These are phyloP conservation scores for Larimichthys polyactis DNA, from an alignment of 2,113 vertebrate genomes.

Conservation along the genomic window DNA sequence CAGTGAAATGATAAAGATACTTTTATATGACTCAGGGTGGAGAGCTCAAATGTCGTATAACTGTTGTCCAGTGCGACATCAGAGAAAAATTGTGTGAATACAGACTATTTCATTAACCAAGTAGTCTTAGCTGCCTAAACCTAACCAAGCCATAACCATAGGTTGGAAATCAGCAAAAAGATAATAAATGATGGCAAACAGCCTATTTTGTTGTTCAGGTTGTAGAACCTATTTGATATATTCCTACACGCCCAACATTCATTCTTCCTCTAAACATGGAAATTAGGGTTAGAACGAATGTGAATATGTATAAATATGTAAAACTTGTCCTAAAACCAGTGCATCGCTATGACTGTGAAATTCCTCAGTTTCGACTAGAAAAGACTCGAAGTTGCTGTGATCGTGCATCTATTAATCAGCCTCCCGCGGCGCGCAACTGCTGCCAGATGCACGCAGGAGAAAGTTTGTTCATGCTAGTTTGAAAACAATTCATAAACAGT, in stretches of 20 bases:
- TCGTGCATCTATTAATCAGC: slow-evolving; percentile 18
- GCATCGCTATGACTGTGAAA: background rate
- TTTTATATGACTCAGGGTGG: too few species aligned
- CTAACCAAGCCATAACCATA: background rate
- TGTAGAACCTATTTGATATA: background rate
- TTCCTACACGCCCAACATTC: background rate
- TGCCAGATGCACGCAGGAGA: background rate
- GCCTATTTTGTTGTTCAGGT: background rate
- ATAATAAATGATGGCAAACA: background rate
- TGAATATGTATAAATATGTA: too few species aligned
- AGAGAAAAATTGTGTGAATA: too few species aligned
- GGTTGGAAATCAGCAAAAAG: background rate
- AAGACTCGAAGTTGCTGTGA: background rate
- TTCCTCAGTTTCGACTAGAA: background rate
- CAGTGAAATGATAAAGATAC: too few species aligned
- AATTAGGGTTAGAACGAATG: background rate
- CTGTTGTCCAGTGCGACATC: too few species aligned
- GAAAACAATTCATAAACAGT: background rate
- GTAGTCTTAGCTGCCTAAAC: background rate
- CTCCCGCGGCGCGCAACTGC: slow-evolving; percentile 3
- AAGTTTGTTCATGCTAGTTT: background rate
- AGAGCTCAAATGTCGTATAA: too few species aligned
- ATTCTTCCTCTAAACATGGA: background rate
- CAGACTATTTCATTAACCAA: background rate
- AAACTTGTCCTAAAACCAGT: background rate